Evolutionary conservation across 2,888 invertebrate species (phyloP).

Genomic region (Galeopsomyia nigrocyanea): DNA sequence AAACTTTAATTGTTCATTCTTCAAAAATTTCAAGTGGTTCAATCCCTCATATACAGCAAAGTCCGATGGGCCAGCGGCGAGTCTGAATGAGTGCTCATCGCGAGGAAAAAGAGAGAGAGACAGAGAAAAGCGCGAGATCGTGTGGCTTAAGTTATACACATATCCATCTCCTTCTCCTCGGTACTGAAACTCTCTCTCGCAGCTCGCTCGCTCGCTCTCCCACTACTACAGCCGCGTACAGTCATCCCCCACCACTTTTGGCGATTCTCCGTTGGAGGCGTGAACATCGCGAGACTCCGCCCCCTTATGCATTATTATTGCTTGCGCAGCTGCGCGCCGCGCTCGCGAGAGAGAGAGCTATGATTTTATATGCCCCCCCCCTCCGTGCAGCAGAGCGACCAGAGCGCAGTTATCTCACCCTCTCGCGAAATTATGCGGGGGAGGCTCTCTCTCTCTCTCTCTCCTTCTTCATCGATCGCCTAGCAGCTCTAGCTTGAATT

Average conservation of each 20-base stretch:
- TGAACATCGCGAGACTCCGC: slow-evolving; percentile 53
- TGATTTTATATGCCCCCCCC: slow-evolving; percentile 64
- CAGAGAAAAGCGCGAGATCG: too few relatives aligned
- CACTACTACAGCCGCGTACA: background rate
- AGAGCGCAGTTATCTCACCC: slow-evolving; percentile 18
- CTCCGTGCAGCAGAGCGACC: slow-evolving; percentile 45
- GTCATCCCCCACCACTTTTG: background rate
- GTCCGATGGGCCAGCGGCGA: too few relatives aligned
- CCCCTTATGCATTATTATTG: slow-evolving; percentile 69
- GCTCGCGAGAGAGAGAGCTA: slow-evolving; percentile 49
- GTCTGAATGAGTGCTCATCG: slow-evolving; percentile 3
- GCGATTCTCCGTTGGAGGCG: background rate
- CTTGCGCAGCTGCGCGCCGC: slow-evolving; percentile 7
- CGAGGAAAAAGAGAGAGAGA: too few relatives aligned
- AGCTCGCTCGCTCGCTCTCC: background rate
- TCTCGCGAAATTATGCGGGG: slow-evolving; percentile 21
- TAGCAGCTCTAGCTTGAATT: background rate
- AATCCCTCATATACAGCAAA: too few relatives aligned
- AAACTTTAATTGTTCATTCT: too few relatives aligned
- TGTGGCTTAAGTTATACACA: too few relatives aligned
- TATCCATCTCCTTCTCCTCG: too few relatives aligned
- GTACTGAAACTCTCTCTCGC: background rate
- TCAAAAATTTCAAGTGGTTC: too few relatives aligned
- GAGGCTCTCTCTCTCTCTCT: background rate
- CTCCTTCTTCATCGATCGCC: slow-evolving; percentile 47